Conservation (phyloP, 2,113 vertebrate species). For the Petrocephalus zakoni region DNA sequence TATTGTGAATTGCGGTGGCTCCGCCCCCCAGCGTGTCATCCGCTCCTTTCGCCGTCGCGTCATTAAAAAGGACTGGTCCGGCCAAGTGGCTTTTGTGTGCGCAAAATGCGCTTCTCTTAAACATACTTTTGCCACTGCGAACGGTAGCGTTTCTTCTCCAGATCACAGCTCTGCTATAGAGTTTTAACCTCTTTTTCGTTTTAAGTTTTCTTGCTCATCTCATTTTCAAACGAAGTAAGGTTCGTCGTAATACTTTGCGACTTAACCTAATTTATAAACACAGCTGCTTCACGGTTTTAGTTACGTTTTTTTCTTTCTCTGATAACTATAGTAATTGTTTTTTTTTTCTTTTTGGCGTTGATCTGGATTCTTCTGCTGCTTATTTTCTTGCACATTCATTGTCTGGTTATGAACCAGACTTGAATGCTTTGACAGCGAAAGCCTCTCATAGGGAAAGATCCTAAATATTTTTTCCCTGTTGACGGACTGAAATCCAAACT, state of each 20-base stretch:
- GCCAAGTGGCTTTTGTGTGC: conserved; percentile 36
- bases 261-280: not conserved
- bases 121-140: conserved; percentile 21
- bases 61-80: conserved; percentile 37
- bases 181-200: not conserved
- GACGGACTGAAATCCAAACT: conserved; percentile 36
- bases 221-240: not conserved
- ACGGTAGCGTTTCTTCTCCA: not conserved
- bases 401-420: not conserved
- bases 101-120: conserved; percentile 43
- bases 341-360: not conserved
- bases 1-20: not conserved
- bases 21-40: conserved; percentile 2
- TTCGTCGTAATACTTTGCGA: not conserved
- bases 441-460: not conserved
- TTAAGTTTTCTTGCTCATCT: not conserved
- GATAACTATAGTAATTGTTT: not conserved
- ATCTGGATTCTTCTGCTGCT: not conserved
- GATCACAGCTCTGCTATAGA: not conserved
- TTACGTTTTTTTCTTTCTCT: not conserved
- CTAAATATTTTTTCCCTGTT: not conserved
- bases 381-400: not conserved
- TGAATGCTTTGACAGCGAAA: not conserved
- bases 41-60: not conserved
- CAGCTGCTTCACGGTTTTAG: not conserved